Evolutionary conservation across 2,113 vertebrate genomes (phyloP), one percentile per base, ranked within the genome.

Genomic region (Heptranchias perlo): DNA sequence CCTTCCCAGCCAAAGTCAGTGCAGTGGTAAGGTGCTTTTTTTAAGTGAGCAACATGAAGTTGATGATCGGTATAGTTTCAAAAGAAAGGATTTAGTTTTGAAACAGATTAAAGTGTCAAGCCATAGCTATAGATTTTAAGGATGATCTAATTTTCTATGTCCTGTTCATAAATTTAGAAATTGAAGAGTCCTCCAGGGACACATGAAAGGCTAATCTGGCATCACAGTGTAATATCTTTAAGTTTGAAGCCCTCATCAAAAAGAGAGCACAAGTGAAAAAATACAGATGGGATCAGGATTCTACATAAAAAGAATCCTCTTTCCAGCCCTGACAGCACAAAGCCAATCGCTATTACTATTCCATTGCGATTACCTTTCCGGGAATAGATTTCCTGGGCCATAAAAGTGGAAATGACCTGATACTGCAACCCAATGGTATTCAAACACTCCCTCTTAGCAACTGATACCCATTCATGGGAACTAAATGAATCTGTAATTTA

Each of bases 141-240:
- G n/a, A 93, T 93, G 35, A n/a, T 35, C 58, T 62, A 10, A 39
- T 92, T 92, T 58, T 58, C 87, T 31, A 61, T 64, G 89, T 62
- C 5, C n/a, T 93, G 89, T 64, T 92, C 87, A 92, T 39, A 39
- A 93, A 93, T 93, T 93, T 62, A 62, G n/a, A 93, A 93, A 93
- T 39, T 62, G 58, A 93, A 39, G 35, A 93, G 54, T 92, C 87
- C 54, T 92, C 18, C 7, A 31, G 89, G 89, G 35, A 62, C 58
- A 93, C 35, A 93, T n/a, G 89, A 93, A 62, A 93, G 18, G 31
- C 16, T 23, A 62, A 21, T 39, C 58, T 93, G n/a, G n/a, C 89
- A 25, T 93, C 61, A 8, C 52, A n/a, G 52, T n/a, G 13, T 92
- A n/a, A 92, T 31, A n/a, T 92, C 16, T 35, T 61, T 6, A 61